These are phyloP conservation scores for Nothoprocta pentlandii DNA, from an alignment of 2,113 vertebrate species.

Conservation along the genomic window DNA sequence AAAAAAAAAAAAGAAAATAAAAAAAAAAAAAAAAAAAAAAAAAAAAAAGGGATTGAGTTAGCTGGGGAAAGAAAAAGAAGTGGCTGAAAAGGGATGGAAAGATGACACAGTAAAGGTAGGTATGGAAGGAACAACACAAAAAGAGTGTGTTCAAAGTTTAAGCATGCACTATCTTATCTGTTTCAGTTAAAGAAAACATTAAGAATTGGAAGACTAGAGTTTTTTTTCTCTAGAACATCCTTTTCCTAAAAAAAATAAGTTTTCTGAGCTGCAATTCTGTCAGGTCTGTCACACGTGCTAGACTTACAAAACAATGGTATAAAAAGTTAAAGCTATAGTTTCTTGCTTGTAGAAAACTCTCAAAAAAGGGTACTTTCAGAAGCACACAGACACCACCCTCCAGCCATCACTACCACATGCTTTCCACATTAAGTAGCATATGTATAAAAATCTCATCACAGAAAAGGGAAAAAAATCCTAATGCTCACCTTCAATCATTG, in stretches of 20 bases:
- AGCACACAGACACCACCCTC: not conserved
- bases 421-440: not conserved
- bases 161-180: not conserved
- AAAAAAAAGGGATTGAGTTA: not conserved
- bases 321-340: not conserved
- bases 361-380: not conserved
- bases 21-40: not conserved
- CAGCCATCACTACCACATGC: not conserved
- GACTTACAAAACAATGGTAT: not conserved
- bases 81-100: not conserved
- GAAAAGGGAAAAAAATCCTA: slow-evolving; percentile 52
- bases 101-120: not conserved
- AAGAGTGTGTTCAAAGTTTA: not conserved
- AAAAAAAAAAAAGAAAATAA: too few species aligned
- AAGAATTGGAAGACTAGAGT: not conserved
- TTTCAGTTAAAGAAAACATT: not conserved
- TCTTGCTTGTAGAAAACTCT: not conserved
- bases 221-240: not conserved
- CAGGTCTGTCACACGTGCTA: not conserved
- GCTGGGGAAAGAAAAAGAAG: not conserved
- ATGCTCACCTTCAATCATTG: slow-evolving; percentile 32
- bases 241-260: not conserved
- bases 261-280: not conserved
- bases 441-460: slow-evolving; percentile 25
- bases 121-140: not conserved